These are phyloP conservation scores for Athene cunicularia DNA, from an alignment of 2,113 vertebrate species.

Conservation along the genomic window DNA sequence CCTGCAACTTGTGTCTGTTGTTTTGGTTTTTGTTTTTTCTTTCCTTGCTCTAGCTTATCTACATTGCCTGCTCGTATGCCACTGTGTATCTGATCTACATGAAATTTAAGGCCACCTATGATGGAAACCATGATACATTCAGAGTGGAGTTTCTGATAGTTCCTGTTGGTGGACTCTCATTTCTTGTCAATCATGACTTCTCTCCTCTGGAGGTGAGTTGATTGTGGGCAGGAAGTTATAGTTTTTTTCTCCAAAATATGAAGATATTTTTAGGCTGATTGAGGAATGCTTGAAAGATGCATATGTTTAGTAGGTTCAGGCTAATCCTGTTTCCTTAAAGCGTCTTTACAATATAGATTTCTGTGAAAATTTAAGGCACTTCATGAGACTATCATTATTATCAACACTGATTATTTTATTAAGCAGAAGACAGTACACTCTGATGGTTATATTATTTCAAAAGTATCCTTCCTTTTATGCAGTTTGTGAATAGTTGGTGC, in stretches of 20 bases:
- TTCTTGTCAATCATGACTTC: constrained; percentile 98
- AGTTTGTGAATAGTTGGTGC: constrained; percentile 1
- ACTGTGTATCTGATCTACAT: constrained; percentile 96
- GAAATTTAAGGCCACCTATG: constrained; percentile 98
- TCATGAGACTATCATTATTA: neutral
- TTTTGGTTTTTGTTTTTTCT: neutral
- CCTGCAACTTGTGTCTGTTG: neutral
- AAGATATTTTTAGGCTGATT: neutral
- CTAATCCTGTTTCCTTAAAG: neutral
- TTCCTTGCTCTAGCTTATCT: constrained; percentile 84
- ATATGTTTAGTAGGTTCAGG: neutral
- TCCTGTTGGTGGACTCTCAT: constrained; percentile 92
- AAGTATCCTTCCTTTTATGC: neutral
- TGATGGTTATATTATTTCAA: neutral
- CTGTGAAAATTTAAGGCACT: neutral
- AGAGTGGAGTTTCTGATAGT: constrained; percentile 96
- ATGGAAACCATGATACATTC: constrained; percentile 98
- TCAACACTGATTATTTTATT: neutral
- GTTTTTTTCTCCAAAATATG: neutral
- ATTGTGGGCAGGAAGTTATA: neutral
- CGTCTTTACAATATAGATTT: neutral
- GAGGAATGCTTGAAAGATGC: neutral
- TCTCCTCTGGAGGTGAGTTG: constrained; percentile 93
- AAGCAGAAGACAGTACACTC: neutral
- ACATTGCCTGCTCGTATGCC: constrained; percentile 93